Base-by-base conservation (phyloP, 1,140 invertebrate genomes). In the Cryptotermes secundus region DNA sequence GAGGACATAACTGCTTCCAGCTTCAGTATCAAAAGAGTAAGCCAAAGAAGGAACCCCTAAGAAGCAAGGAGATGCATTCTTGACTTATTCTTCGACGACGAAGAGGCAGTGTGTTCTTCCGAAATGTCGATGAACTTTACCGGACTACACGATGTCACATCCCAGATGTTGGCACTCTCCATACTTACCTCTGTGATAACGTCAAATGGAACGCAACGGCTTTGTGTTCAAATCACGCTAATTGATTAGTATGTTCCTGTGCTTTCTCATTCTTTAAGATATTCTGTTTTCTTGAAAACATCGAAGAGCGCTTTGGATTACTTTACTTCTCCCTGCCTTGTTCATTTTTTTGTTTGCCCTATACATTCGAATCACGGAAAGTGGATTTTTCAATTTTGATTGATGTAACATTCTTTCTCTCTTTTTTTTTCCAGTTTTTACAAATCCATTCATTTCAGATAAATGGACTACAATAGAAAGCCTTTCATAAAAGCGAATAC, bases 281-380 rank as follows among this genome's bases (percentile, higher is more conserved):
- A 31, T 72, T 26, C 26, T 72, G 31, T 2, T n/a, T n/a, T n/a
- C 59, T 72, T 72, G 26, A 72, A 72, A 72, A 72, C 26, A 31
- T 3, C 14, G 59, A 72, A 72, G n/a, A 9, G n/a, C n/a, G 59
- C 59, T 72, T 72, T 72, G 19, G n/a, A 6, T 59, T 26, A 12
- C 24, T 7, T 19, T 19, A 6, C 22, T 22, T 3, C 59, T n/a
- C n/a, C 59, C 59, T 4, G 0, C n/a, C 59, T 4, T 1, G 14
- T 7, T 10, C 59, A 72, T 72, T n/a, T 31, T 59, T 42, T 22
- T 59, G 26, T 83, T 83, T 22, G 26, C 34, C 45, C 82, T 59
- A 31, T 36, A 49, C 49, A 59, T 35, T 83, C 65, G 49, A 34
- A 83, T 83, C 65, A 49, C 82, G 26, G 65, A 34, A 83, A 72